Conservation (phyloP, 1,140 invertebrate genomes). For the Elysia chlorotica region DNA sequence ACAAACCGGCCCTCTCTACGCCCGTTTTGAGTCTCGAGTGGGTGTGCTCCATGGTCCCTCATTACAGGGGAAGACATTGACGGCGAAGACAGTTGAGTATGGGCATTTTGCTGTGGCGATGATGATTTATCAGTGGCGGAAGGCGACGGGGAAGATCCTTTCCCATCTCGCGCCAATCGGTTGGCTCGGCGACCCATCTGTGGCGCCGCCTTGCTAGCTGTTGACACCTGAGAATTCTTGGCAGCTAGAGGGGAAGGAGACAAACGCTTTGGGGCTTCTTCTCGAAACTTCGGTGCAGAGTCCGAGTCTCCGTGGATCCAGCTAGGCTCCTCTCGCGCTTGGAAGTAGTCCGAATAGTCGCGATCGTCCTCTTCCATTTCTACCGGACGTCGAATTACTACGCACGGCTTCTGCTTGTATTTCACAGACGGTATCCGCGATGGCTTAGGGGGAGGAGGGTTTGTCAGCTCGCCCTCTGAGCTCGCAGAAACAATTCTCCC, state of each 20-base stretch:
- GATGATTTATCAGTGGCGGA: background rate
- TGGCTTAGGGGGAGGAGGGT: constrained; percentile 74
- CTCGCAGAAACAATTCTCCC: constrained; percentile 28
- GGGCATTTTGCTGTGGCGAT: background rate
- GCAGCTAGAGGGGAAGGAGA: background rate
- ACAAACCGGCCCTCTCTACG: no score
- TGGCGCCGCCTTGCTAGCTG: no score
- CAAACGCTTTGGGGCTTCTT: constrained; percentile 1
- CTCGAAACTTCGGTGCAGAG: constrained; percentile 7
- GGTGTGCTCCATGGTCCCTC: no score
- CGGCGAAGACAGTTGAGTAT: background rate
- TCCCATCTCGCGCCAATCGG: constrained; percentile 1
- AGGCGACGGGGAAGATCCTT: background rate
- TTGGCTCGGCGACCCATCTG: constrained; percentile 3
- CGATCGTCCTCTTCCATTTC: constrained; percentile 52
- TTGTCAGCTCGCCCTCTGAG: constrained; percentile 51
- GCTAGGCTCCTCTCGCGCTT: constrained; percentile 52
- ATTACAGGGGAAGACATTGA: no score
- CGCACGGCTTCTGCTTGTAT: constrained; percentile 46
- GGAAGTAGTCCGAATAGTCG: constrained; percentile 57
- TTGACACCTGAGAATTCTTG: no score
- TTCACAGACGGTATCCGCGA: constrained; percentile 68
- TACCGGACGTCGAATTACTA: constrained; percentile 42
- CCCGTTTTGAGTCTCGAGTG: no score
- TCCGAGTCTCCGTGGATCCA: constrained; percentile 30